Percentiles rank a stretch among this genome's conserved stretches.
Evolutionary conservation across 2,797 vertebrate genomes (phyloP).

Genomic region (Jordanella pulchra): DNA sequence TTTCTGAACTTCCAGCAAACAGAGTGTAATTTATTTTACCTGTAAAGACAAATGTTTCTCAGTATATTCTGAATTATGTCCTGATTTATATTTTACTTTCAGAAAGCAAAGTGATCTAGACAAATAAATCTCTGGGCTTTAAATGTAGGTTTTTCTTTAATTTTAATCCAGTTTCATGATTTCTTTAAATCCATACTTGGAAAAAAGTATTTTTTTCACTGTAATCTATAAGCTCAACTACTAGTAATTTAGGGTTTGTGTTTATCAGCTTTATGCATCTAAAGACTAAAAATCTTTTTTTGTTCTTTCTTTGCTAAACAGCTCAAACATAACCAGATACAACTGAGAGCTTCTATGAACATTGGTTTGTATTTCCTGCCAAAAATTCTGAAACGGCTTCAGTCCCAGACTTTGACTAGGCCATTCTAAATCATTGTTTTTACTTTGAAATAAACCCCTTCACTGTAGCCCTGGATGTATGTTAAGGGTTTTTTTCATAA

Average conservation of each 20-base stretch:
- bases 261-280: neutral
- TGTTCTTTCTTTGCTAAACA: neutral
- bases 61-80: neutral
- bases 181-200: neutral
- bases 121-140: neutral
- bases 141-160: too few relatives aligned
- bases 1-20: neutral
- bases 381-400: neutral
- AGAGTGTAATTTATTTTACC: neutral
- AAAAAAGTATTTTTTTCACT: neutral
- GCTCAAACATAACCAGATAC: neutral
- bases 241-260: neutral
- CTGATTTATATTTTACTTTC: too few relatives aligned
- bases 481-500: neutral
- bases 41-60: neutral
- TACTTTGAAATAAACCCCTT: neutral
- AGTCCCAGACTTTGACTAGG: neutral
- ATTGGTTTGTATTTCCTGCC: neutral
- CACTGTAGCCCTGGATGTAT: neutral
- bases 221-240: neutral
- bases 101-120: neutral
- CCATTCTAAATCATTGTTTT: neutral
- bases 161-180: neutral
- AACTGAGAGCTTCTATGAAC: neutral
- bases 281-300: neutral